Base-by-base conservation (phyloP, 2,113 vertebrate genomes). In the Microtus montanus region DNA sequence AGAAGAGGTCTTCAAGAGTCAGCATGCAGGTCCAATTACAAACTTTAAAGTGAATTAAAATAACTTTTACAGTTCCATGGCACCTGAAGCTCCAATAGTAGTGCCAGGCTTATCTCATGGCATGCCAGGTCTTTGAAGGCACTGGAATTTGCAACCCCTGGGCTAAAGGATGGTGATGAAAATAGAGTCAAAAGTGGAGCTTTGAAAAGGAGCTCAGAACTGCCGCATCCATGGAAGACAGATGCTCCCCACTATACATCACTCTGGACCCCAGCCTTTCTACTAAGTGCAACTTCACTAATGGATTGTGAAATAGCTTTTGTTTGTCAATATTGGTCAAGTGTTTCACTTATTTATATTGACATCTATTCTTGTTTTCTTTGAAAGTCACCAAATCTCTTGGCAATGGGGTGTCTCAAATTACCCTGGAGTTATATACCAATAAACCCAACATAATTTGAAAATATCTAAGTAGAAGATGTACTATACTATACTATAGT, bases 21-120 rank as follows among this genome's bases (percentile, higher is more conserved):
- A 88, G n/a, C 19, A 38, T 68, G 19, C 30, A 41, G 63, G 54
- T 38, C 19, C 22, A 88, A 22, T 64, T 78, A 82, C 47, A 90
- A 5, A 8, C 52, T 95, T 44, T 85, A 68, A 49, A 94, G 22
- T 5, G 66, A 96, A 84, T 88, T 84, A 10, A 90, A 90, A 94
- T 95, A 71, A 41, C 38, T 87, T 82, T 93, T 84, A 35, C 20
- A 77, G 64, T 90, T 90, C 78, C 38, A 63, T 88, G 54, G 20
- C 61, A 73, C 33, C 93, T 64, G 75, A 12, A 8, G 3, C 52
- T 95, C 30, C 93, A 88, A 73, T 54, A 78, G 47, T 54, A 86
- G 30, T 47, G 75, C 28, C 63, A 38, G 33, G 28, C 38, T 77
- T 96, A 92, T 33, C 20, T 93, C 93, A 90, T 97, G 71, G 89